Percentiles rank a stretch among this genome's conserved stretches.
Conservation (phyloP, 2,113 vertebrate genomes). For the Danionella cerebrum region DNA sequence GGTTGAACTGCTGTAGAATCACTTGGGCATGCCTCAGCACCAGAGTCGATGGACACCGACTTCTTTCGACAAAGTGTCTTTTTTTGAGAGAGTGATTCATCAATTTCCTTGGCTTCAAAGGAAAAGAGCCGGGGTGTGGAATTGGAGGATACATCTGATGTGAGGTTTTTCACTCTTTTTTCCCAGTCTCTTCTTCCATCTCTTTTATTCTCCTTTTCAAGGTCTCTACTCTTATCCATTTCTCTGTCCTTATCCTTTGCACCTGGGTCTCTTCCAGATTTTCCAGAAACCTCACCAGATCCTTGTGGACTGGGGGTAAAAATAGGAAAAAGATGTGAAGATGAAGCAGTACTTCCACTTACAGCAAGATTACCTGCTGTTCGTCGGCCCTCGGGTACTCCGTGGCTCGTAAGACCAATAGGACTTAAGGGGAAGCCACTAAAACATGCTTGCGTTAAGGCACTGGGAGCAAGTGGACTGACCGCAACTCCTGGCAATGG, state of each 20-base stretch:
- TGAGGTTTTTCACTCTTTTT: slow-evolving; percentile 53
- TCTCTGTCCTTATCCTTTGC: slow-evolving; percentile 79
- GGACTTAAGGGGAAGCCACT: slow-evolving; percentile 58
- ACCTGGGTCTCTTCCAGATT: slow-evolving; percentile 54
- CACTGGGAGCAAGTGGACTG: slow-evolving; percentile 87
- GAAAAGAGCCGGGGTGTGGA: slow-evolving; percentile 51
- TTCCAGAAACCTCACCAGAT: slow-evolving; percentile 50
- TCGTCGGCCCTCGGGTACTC: slow-evolving; percentile 61
- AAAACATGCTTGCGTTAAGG: slow-evolving; percentile 83
- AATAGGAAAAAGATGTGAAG: slow-evolving; percentile 62
- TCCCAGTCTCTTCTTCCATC: slow-evolving; percentile 78
- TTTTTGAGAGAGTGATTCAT: slow-evolving; percentile 54
- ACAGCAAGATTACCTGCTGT: slow-evolving; percentile 57
- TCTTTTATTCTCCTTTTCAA: slow-evolving; percentile 91
- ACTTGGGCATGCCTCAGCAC: slow-evolving; percentile 50
- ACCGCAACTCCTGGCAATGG: slow-evolving; percentile 80
- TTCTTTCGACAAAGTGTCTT: slow-evolving; percentile 76
- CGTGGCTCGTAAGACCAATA: slow-evolving; percentile 51
- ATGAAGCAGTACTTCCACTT: slow-evolving; percentile 59
- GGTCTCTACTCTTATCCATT: slow-evolving; percentile 68
- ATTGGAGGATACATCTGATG: slow-evolving; percentile 53
- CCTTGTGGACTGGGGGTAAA: slow-evolving; percentile 67
- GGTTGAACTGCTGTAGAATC: slow-evolving; percentile 55
- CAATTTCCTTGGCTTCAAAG: slow-evolving; percentile 52
- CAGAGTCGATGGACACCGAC: slow-evolving; percentile 59